phyloP scores from a whole-genome alignment of 2,888 invertebrate species.

The Latheticus oryzae region DNA sequence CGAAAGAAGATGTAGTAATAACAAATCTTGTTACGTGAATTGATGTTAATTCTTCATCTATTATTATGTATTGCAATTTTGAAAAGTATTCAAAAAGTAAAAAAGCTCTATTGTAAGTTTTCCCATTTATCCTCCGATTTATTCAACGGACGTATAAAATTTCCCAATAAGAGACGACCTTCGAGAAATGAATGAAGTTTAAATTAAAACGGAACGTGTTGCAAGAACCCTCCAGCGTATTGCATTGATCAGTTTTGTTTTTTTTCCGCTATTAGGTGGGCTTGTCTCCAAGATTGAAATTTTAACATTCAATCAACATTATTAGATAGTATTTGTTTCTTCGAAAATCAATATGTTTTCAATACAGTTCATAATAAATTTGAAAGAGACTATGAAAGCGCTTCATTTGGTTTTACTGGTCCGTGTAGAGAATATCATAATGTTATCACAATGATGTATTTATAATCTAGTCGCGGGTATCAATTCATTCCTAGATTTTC shows the following conservation, averaged over 20 bases:
- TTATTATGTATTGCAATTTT: background rate
- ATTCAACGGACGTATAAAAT: conserved; percentile 23
- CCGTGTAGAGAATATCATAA: conserved; percentile 45
- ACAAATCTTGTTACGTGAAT: no score
- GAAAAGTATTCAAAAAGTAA: no score
- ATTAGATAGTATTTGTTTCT: no score
- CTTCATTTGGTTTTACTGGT: conserved; percentile 36
- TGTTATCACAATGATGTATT: conserved; percentile 45
- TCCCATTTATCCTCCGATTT: conserved; percentile 12
- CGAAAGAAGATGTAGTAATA: conserved; percentile 11
- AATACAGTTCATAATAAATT: conserved; percentile 16
- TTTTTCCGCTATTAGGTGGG: no score
- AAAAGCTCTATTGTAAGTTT: conserved; percentile 11
- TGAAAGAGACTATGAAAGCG: conserved; percentile 24
- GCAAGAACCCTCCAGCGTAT: conserved; percentile 10
- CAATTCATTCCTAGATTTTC: conserved; percentile 50
- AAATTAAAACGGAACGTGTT: no score
- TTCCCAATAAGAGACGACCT: conserved; percentile 18
- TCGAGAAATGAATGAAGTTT: conserved; percentile 4
- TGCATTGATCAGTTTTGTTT: conserved; percentile 12
- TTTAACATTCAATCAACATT: no score
- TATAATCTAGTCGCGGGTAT: conserved; percentile 40
- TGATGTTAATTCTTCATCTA: background rate
- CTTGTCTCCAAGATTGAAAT: no score
- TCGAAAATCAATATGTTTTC: no score